Evolutionary conservation across 2,797 vertebrate species (phyloP).

Genomic region (Cephalopachus bancanus): DNA sequence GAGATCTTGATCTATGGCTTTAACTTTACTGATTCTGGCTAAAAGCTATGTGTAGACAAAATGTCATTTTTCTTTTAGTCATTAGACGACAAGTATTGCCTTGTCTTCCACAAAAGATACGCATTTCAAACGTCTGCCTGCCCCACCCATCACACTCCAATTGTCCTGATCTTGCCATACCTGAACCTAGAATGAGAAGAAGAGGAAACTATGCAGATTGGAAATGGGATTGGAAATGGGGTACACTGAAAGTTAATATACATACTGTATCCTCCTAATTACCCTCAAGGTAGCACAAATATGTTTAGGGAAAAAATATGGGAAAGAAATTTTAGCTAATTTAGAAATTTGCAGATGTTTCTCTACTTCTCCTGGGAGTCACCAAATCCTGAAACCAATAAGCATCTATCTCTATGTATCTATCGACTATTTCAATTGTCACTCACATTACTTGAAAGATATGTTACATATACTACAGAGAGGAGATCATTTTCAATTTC

Average conservation of each 20-base stretch:
- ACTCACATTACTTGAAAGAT: neutral
- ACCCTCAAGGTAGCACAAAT: neutral
- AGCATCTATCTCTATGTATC: neutral
- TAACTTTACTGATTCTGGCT: neutral
- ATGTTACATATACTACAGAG: neutral
- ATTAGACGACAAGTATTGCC: neutral
- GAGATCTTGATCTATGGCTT: neutral
- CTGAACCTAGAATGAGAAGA: neutral
- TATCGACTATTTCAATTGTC: neutral
- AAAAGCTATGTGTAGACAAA: neutral
- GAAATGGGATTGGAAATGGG: too few species aligned
- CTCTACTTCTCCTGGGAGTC: neutral
- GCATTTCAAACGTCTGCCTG: neutral
- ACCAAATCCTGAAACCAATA: neutral
- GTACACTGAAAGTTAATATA: fast-evolving
- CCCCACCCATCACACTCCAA: fast-evolving
- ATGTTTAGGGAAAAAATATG: neutral
- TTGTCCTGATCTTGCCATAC: neutral
- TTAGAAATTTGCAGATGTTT: neutral
- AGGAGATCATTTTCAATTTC: neutral
- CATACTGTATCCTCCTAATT: neutral
- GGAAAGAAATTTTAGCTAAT: neutral
- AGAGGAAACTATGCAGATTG: neutral
- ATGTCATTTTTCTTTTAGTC: neutral
- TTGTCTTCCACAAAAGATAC: neutral